phyloP scores from a whole-genome alignment of 2,113 vertebrate species.

The Tachysurus fulvidraco region DNA sequence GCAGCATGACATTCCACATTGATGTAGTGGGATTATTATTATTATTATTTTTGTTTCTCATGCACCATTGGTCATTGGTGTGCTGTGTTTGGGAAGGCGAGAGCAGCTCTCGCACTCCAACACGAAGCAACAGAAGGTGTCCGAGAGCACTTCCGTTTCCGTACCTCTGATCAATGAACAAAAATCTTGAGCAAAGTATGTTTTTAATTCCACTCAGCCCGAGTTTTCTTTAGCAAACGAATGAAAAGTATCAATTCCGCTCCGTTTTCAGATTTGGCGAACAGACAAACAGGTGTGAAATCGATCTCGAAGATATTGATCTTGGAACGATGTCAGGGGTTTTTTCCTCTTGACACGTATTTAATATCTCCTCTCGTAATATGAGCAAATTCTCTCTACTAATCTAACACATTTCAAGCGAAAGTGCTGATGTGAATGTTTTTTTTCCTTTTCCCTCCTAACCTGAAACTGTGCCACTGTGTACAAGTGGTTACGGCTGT shows the following conservation, averaged over 20 bases:
- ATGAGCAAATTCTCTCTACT: background rate
- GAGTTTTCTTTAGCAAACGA: background rate
- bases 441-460: background rate
- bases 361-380: background rate
- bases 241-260: background rate
- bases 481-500: background rate
- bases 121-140: background rate
- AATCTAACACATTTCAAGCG: background rate
- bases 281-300: background rate
- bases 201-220: background rate
- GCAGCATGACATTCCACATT: background rate
- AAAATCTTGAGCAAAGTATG: background rate
- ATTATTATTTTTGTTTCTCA: background rate
- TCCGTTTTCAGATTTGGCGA: background rate
- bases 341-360: background rate
- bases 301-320: background rate
- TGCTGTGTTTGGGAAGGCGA: background rate
- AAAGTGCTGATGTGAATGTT: background rate
- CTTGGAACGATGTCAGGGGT: background rate
- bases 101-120: background rate
- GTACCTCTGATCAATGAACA: background rate
- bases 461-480: background rate
- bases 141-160: background rate
- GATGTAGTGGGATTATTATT: background rate
- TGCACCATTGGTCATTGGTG: background rate